Conservation (phyloP, 2,888 invertebrate genomes). For the Drosophila multiciliata region DNA sequence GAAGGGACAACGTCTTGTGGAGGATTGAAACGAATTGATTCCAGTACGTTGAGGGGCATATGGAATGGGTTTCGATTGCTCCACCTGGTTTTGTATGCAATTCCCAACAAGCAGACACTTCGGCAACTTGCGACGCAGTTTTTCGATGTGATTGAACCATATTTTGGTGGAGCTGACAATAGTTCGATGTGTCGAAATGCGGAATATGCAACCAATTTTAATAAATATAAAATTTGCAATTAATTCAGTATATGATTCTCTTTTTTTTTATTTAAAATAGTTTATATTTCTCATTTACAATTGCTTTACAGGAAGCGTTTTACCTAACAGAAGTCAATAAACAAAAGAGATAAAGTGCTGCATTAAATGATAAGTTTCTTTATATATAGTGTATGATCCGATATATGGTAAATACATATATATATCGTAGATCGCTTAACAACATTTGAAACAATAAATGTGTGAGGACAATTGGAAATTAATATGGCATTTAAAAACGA, state of each 20-base stretch:
- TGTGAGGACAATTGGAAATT: conserved; percentile 29
- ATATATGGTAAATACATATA: neutral
- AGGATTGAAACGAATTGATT: too few species aligned
- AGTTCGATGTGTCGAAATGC: neutral
- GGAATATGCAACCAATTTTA: neutral
- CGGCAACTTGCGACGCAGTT: too few species aligned
- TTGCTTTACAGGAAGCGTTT: conserved; percentile 49
- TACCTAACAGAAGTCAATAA: conserved; percentile 31
- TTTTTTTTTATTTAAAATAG: conserved; percentile 71
- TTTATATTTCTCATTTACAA: conserved; percentile 72
- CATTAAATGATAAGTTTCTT: conserved; percentile 19
- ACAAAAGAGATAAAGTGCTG: conserved; percentile 37
- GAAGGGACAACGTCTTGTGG: too few species aligned
- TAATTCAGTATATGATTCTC: conserved; percentile 1
- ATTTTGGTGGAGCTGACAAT: too few species aligned
- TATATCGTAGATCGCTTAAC: conserved; percentile 24
- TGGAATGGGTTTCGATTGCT: too few species aligned
- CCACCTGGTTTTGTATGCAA: too few species aligned
- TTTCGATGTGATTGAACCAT: too few species aligned
- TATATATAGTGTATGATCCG: neutral
- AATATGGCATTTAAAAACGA: conserved; percentile 53
- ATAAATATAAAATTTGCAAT: conserved; percentile 1
- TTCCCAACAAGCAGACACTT: too few species aligned
- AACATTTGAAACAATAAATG: conserved; percentile 40
- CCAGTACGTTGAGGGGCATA: too few species aligned